These are phyloP conservation scores for Epinephelus awoara DNA, from an alignment of 2,797 vertebrate genomes.

Conservation along the genomic window DNA sequence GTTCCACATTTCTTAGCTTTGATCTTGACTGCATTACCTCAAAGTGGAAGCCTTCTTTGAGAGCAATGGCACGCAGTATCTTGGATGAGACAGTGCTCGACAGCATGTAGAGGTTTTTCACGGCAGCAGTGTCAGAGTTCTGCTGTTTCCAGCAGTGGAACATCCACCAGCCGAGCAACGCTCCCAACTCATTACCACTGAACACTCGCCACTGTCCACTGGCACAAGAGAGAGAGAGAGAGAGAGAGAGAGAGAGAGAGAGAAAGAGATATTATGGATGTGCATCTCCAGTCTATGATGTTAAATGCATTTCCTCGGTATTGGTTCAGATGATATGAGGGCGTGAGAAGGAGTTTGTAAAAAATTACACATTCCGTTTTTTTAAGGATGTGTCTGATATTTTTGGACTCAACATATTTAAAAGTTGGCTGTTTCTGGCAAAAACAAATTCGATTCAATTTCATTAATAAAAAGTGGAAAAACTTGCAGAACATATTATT, in stretches of 20 bases:
- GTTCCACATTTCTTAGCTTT: background rate
- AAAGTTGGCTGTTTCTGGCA: background rate
- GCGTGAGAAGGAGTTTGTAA: background rate
- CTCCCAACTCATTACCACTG: constrained; percentile 96
- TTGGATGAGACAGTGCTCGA: constrained; percentile 98
- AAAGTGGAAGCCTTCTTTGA: constrained; percentile 98
- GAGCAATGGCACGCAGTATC: constrained; percentile 94
- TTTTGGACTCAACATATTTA: constrained; percentile 3
- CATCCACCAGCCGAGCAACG: constrained; percentile 97
- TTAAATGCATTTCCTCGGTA: background rate
- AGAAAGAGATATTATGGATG: no score
- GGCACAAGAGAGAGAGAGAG: constrained; percentile 1
- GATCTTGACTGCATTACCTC: constrained; percentile 85
- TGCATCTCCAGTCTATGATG: background rate
- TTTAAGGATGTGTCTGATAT: background rate
- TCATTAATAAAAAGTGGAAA: background rate
- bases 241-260: background rate
- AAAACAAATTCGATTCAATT: background rate
- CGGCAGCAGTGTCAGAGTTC: constrained; percentile 77
- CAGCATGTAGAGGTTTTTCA: constrained; percentile 95
- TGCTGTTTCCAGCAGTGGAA: constrained; percentile 94
- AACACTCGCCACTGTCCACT: constrained; percentile 96
- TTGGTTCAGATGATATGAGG: background rate
- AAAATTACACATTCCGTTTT: background rate
- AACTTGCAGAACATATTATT: background rate